A percentile compares a stretch with the other conserved stretches of the same genome.
These are phyloP conservation scores for Camptogramma bilineatum DNA, from an alignment of 2,888 invertebrate genomes.

Conservation along the genomic window DNA sequence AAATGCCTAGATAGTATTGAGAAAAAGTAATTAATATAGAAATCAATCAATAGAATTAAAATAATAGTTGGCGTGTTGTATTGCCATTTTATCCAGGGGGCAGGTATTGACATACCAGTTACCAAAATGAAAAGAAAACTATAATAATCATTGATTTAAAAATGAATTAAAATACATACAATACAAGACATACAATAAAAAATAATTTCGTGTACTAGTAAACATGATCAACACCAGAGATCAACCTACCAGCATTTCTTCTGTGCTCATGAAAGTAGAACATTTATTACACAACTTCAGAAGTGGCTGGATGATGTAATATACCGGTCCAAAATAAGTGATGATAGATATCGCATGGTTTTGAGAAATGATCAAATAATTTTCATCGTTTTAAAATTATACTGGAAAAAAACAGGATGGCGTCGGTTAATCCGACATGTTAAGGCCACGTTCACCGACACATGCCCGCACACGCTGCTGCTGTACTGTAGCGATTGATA, in stretches of 20 bases:
- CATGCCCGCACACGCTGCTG: background rate
- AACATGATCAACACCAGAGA: no score
- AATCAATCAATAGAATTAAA: no score
- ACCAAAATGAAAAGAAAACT: no score
- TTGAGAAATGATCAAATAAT: conserved; percentile 10
- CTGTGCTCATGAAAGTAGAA: background rate
- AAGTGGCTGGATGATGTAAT: conserved; percentile 11
- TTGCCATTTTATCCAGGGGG: no score
- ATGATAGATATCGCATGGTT: conserved; percentile 15
- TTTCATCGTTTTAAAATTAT: conserved; percentile 15
- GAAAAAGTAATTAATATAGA: no score
- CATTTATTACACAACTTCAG: conserved; percentile 12
- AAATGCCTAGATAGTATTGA: no score
- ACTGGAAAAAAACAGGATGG: conserved; percentile 4
- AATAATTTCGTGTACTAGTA: no score
- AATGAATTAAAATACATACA: no score
- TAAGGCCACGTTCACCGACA: conserved; percentile 1
- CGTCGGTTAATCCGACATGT: conserved; percentile 1
- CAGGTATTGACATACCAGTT: no score
- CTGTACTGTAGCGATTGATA: background rate
- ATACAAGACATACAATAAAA: no score
- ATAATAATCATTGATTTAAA: no score
- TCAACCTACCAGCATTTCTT: background rate
- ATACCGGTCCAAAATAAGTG: conserved; percentile 11
- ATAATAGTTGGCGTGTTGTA: no score